Percentiles rank a stretch among this genome's conserved stretches.
These are phyloP conservation scores for Nephotettix cincticeps DNA, from an alignment of 1,140 invertebrate genomes.

Conservation along the genomic window DNA sequence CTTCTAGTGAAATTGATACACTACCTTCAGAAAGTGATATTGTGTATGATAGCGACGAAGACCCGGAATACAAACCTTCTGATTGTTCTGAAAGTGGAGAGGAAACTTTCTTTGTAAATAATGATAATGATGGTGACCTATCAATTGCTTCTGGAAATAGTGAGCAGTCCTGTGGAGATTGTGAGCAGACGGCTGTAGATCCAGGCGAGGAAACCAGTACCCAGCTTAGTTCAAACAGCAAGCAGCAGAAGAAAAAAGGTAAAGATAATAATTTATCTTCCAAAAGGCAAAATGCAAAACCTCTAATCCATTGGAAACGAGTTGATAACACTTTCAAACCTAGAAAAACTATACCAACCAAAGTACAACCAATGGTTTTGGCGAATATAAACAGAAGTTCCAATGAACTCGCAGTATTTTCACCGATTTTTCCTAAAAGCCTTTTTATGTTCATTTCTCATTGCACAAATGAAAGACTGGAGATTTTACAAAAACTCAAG, in stretches of 20 bases:
- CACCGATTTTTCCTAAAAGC: constrained; percentile 18
- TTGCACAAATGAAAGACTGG: constrained; percentile 7
- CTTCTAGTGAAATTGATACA: constrained; percentile 1
- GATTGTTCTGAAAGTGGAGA: constrained; percentile 12
- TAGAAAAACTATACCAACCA: constrained; percentile 2
- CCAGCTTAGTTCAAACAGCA: not conserved
- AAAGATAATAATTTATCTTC: not conserved
- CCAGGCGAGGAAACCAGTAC: constrained; percentile 1
- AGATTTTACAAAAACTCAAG: not conserved
- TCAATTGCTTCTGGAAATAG: not conserved
- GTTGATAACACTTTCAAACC: constrained; percentile 1
- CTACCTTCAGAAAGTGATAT: constrained; percentile 1
- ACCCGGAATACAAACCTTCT: not conserved
- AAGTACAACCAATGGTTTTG: constrained; percentile 11
- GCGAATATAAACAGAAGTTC: not conserved
- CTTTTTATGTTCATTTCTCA: constrained; percentile 24
- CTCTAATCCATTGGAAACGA: not conserved
- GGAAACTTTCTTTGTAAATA: not conserved
- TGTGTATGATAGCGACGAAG: constrained; percentile 5
- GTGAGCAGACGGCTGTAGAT: not conserved
- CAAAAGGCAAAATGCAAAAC: not conserved
- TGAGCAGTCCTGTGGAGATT: not conserved
- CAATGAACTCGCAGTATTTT: constrained; percentile 11
- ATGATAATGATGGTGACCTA: not conserved
- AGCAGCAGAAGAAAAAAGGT: not conserved